These are phyloP conservation scores for Porphyrio hochstetteri DNA, from an alignment of 2,113 vertebrate genomes.

Conservation along the genomic window DNA sequence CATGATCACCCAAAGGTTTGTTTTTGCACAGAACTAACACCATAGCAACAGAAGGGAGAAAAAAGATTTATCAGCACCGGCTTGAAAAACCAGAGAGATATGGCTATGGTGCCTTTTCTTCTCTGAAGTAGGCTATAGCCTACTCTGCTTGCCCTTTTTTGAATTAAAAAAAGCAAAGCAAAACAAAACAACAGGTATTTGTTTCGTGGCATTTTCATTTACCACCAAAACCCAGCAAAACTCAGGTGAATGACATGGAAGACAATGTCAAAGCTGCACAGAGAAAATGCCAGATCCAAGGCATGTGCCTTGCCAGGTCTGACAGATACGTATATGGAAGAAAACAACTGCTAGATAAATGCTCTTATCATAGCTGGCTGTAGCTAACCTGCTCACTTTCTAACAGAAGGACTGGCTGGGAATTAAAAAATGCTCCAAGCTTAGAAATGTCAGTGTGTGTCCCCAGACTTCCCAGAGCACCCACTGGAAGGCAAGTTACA, in stretches of 20 bases:
- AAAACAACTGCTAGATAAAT: not conserved
- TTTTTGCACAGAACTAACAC: conserved; percentile 36
- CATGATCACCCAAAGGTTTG: conserved; percentile 48
- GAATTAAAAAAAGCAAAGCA: not conserved
- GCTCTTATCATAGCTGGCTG: not conserved
- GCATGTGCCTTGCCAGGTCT: not conserved
- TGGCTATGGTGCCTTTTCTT: not conserved
- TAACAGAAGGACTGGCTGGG: not conserved
- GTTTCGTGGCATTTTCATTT: not conserved
- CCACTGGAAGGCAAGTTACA: not conserved
- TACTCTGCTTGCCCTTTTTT: not conserved
- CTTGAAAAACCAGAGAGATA: not conserved
- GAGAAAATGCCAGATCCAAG: not conserved
- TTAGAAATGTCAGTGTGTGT: not conserved
- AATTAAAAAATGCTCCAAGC: not conserved
- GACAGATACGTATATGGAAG: not conserved
- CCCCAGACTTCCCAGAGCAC: not conserved
- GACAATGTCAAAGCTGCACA: not conserved
- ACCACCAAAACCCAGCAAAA: not conserved
- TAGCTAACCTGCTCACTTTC: not conserved
- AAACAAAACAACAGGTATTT: not conserved
- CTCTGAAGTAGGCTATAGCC: not conserved
- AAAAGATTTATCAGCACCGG: conserved; percentile 14
- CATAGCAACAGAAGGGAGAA: conserved; percentile 48
- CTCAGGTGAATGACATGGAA: not conserved